Conservation (phyloP, 2,113 vertebrate genomes). For the Tragelaphus buxtoni region DNA sequence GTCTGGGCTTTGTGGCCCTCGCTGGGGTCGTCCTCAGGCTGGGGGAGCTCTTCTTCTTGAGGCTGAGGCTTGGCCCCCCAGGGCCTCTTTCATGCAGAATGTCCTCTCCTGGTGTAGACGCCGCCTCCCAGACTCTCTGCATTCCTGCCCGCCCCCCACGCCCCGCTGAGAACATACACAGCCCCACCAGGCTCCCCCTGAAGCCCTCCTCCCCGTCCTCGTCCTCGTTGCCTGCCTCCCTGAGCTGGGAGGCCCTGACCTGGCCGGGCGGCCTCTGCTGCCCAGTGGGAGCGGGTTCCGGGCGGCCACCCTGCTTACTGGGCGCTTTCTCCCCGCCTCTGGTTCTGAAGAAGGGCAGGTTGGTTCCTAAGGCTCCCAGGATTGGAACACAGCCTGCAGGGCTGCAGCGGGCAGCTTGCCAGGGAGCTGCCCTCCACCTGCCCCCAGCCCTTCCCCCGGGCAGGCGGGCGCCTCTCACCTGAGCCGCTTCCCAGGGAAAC, state of each 20-base stretch:
- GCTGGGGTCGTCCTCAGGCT: too few species aligned
- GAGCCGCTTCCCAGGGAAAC: neutral
- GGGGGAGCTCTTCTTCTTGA: fast-evolving
- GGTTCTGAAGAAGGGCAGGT: neutral
- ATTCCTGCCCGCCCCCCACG: too few species aligned
- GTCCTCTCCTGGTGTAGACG: neutral
- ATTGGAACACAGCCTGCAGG: neutral
- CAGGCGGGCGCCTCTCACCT: neutral
- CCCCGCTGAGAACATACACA: neutral
- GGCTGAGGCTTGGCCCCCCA: neutral
- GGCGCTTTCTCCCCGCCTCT: fast-evolving
- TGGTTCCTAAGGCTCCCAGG: neutral
- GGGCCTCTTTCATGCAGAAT: neutral
- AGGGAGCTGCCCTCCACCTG: neutral
- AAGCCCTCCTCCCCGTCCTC: neutral
- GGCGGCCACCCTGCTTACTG: fast-evolving
- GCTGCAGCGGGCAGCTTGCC: neutral
- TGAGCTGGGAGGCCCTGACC: too few species aligned
- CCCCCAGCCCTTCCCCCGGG: neutral
- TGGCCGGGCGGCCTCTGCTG: neutral
- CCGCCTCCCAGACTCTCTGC: neutral
- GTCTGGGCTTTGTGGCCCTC: neutral
- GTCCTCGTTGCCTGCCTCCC: fast-evolving
- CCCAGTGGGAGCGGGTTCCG: fast-evolving
- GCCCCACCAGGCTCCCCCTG: neutral